Evolutionary conservation across 2,888 invertebrate species (phyloP).

Genomic region (Noctuana brunneofusca): DNA sequence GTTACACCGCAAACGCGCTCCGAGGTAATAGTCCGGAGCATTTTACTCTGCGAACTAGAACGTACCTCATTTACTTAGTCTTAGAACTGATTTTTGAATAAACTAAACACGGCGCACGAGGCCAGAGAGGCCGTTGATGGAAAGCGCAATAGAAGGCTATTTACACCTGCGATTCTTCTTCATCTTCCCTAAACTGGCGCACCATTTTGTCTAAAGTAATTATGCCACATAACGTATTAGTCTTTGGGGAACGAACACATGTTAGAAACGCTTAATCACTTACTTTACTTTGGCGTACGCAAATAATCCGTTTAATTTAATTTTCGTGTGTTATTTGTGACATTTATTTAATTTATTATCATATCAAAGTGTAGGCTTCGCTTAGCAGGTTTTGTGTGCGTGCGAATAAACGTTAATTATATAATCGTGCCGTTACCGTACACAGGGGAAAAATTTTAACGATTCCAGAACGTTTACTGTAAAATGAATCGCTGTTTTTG

Average conservation of each 20-base stretch:
- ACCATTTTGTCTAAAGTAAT: slow-evolving; percentile 78
- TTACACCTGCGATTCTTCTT: slow-evolving; percentile 82
- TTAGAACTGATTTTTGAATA: slow-evolving; percentile 40
- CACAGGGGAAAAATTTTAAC: slow-evolving; percentile 66
- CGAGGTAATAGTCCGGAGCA: slow-evolving; percentile 56
- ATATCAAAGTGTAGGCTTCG: slow-evolving; percentile 76
- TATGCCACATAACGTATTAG: slow-evolving; percentile 79
- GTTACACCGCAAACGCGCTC: slow-evolving; percentile 68
- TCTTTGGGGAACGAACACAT: slow-evolving; percentile 78
- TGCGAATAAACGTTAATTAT: slow-evolving; percentile 72
- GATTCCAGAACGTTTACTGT: slow-evolving; percentile 62
- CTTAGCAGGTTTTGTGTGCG: slow-evolving; percentile 69
- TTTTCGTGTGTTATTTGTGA: slow-evolving; percentile 75
- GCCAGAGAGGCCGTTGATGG: slow-evolving; percentile 61
- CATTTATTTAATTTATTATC: slow-evolving; percentile 79
- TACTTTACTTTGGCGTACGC: slow-evolving; percentile 78
- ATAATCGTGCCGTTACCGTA: slow-evolving; percentile 64
- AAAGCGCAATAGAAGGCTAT: slow-evolving; percentile 75
- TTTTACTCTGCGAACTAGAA: slow-evolving; percentile 56
- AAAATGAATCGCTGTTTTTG: slow-evolving; percentile 56
- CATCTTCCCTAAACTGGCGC: slow-evolving; percentile 78
- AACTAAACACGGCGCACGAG: slow-evolving; percentile 37
- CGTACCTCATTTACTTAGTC: slow-evolving; percentile 54
- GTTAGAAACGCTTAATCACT: slow-evolving; percentile 80
- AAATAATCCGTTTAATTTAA: slow-evolving; percentile 80